These are phyloP conservation scores for Malacoctenus gilli DNA, from an alignment of 2,797 vertebrate species.

Conservation along the genomic window DNA sequence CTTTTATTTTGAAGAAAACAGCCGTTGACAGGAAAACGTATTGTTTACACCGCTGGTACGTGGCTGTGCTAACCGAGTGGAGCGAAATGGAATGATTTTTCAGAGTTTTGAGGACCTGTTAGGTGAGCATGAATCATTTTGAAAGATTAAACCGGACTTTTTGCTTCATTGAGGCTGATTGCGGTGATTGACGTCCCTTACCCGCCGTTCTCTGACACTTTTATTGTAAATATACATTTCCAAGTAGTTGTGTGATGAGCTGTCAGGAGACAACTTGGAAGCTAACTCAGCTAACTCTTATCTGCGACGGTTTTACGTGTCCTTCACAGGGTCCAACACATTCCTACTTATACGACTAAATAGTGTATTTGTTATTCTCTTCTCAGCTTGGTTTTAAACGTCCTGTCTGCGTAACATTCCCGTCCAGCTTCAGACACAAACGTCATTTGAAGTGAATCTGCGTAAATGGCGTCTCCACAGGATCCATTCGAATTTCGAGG, in stretches of 20 bases:
- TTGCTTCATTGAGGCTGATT: too few relatives aligned
- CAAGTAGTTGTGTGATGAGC: neutral
- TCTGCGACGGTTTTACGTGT: neutral
- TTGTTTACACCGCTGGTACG: too few relatives aligned
- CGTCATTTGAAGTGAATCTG: too few relatives aligned
- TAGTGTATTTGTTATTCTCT: neutral
- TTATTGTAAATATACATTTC: neutral
- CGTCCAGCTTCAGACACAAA: too few relatives aligned
- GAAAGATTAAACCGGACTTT: too few relatives aligned
- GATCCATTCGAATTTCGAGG: conserved; percentile 90
- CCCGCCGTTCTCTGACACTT: neutral
- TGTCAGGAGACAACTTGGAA: conserved; percentile 21
- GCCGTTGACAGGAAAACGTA: too few relatives aligned
- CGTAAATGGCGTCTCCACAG: conserved; percentile 82
- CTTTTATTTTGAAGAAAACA: too few relatives aligned
- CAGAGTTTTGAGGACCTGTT: too few relatives aligned
- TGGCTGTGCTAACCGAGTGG: too few relatives aligned
- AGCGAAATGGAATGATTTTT: too few relatives aligned
- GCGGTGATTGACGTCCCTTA: neutral
- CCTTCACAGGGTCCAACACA: neutral
- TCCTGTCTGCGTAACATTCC: too few relatives aligned
- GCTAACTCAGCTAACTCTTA: conserved; percentile 32
- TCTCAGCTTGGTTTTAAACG: conserved; percentile 7
- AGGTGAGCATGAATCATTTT: too few relatives aligned
- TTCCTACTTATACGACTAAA: fast-evolving